Conservation (phyloP, 2,888 invertebrate genomes). For the Apodemia zela region DNA sequence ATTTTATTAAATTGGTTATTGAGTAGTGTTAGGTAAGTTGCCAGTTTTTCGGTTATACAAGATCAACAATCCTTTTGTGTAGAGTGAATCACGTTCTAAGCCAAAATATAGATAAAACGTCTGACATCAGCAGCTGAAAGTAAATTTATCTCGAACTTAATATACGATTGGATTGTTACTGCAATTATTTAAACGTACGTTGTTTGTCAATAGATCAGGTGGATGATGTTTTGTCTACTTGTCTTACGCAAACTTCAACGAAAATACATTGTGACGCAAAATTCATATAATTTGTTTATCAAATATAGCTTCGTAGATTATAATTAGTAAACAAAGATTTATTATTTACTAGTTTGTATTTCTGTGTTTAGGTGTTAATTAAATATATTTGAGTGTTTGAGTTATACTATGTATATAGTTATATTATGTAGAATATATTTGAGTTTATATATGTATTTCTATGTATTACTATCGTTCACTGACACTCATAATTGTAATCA, state of each 20-base stretch:
- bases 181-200: slow-evolving; percentile 39
- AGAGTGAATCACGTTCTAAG: slow-evolving; percentile 55
- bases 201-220: slow-evolving; percentile 17
- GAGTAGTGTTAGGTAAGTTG: slow-evolving; percentile 19
- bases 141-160: slow-evolving; percentile 65
- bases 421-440: too few relatives aligned
- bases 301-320: background rate
- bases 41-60: slow-evolving; percentile 9
- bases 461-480: too few relatives aligned
- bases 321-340: slow-evolving; percentile 1
- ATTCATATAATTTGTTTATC: background rate
- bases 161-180: slow-evolving; percentile 37
- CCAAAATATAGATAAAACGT: slow-evolving; percentile 74
- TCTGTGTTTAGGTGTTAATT: too few relatives aligned
- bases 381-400: too few relatives aligned
- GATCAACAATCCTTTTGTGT: slow-evolving; percentile 21
- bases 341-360: background rate
- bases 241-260: background rate
- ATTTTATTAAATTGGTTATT: background rate
- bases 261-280: slow-evolving; percentile 16
- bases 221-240: background rate
- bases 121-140: slow-evolving; percentile 73
- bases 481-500: too few relatives aligned
- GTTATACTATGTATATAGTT: too few relatives aligned
- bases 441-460: too few relatives aligned